A percentile compares a stretch with the other conserved stretches of the same genome.
Conservation (phyloP, 2,113 vertebrate species). For the Psilopogon haemacephalus region DNA sequence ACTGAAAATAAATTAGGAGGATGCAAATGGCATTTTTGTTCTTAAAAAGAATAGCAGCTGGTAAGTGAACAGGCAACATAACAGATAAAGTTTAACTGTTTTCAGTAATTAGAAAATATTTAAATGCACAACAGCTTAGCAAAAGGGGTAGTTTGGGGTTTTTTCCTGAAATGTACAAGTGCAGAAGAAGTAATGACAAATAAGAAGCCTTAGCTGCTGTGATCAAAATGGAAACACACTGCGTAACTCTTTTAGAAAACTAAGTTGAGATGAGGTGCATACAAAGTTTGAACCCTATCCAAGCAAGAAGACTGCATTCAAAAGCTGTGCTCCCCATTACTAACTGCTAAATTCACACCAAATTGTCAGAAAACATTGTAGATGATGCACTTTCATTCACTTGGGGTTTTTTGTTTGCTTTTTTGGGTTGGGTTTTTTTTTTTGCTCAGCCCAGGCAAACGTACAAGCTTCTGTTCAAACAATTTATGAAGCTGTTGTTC, state of each 20-base stretch:
- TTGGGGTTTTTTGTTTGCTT: too few species aligned
- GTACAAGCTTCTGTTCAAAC: not conserved
- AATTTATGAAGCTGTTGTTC: not conserved
- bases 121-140: not conserved
- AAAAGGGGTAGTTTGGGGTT: not conserved
- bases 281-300: not conserved
- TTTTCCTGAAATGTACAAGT: not conserved
- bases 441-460: not conserved
- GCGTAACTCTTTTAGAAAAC: not conserved
- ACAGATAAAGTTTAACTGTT: not conserved
- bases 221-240: not conserved
- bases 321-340: not conserved
- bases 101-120: not conserved
- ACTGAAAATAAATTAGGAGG: not conserved
- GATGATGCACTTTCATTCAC: not conserved
- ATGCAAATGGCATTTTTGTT: not conserved
- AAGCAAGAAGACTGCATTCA: not conserved
- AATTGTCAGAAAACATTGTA: not conserved
- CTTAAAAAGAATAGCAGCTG: not conserved
- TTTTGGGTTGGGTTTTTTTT: not conserved
- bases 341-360: not conserved
- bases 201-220: not conserved
- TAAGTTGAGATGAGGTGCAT: accelerated
- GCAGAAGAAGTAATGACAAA: not conserved
- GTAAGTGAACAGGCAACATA: not conserved